phyloP scores from a whole-genome alignment of 1,140 invertebrate species.

The Lepidurus couesii region DNA sequence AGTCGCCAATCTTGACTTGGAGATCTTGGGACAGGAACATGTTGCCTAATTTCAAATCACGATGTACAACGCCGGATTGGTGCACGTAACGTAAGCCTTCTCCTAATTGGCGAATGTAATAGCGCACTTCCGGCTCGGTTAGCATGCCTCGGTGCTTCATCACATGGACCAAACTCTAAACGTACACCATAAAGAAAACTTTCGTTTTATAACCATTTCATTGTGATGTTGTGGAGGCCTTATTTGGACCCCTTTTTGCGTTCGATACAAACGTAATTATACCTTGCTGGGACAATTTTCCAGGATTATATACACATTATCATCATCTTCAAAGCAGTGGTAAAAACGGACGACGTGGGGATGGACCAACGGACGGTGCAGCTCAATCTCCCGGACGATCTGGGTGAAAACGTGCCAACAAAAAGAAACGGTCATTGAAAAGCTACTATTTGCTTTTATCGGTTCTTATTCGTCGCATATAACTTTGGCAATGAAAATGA shows the following conservation, averaged over 20 bases:
- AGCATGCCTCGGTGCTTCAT: slow-evolving; percentile 84
- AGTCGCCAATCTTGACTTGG: slow-evolving; percentile 96
- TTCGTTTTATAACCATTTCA: neutral
- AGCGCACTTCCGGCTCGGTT: slow-evolving; percentile 91
- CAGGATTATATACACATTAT: slow-evolving; percentile 60
- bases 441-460: neutral
- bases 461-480: neutral
- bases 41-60: slow-evolving; percentile 95
- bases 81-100: slow-evolving; percentile 91
- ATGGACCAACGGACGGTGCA: slow-evolving; percentile 54
- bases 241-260: neutral
- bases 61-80: slow-evolving; percentile 78
- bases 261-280: neutral
- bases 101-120: slow-evolving; percentile 89
- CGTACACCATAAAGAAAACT: neutral
- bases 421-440: slow-evolving; percentile 15
- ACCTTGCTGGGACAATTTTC: slow-evolving; percentile 56
- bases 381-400: slow-evolving; percentile 59
- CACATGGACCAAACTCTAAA: slow-evolving; percentile 56
- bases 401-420: slow-evolving; percentile 40
- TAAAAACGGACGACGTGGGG: slow-evolving; percentile 58
- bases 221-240: neutral
- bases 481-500: neutral
- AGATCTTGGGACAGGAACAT: slow-evolving; percentile 91
- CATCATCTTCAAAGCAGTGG: slow-evolving; percentile 57